A percentile compares a stretch with the other conserved stretches of the same genome.
Conservation (phyloP, 2,797 vertebrate species). For the Heliangelus exortis region DNA sequence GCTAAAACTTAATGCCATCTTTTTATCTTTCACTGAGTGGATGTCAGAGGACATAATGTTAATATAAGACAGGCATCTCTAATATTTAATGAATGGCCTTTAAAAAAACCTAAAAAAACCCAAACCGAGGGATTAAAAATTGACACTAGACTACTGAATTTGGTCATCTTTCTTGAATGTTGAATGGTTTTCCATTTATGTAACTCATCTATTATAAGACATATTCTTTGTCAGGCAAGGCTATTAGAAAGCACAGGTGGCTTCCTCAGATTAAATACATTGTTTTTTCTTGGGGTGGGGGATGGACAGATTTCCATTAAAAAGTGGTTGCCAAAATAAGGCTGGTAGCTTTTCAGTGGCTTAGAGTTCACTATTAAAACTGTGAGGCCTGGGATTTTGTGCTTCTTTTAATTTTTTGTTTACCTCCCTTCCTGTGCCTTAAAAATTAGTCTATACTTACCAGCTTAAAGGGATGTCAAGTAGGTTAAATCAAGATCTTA, state of each 20-base stretch:
- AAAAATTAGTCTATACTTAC: neutral
- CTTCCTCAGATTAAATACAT: neutral
- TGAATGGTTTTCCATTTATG: slow-evolving; percentile 43
- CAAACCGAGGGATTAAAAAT: slow-evolving; percentile 63
- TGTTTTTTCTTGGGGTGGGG: neutral
- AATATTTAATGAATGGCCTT: slow-evolving; percentile 73
- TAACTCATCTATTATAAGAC: slow-evolving; percentile 20
- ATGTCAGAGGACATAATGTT: slow-evolving; percentile 75
- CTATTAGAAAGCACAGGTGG: neutral
- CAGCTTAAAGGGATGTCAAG: neutral
- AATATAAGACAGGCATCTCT: slow-evolving; percentile 68
- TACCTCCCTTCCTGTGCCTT: neutral
- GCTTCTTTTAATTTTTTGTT: neutral
- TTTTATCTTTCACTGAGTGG: slow-evolving; percentile 75
- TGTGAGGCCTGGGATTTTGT: neutral
- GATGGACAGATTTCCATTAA: neutral
- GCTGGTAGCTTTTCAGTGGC: neutral
- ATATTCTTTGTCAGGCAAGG: slow-evolving; percentile 4
- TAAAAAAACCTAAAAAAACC: neutral
- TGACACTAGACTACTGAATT: slow-evolving; percentile 38
- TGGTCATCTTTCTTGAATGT: slow-evolving; percentile 34
- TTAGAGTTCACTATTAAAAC: neutral
- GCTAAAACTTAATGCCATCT: slow-evolving; percentile 78
- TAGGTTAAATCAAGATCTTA: neutral
- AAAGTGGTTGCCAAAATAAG: neutral